Evolutionary conservation across 2,888 invertebrate species (phyloP), one percentile per base, ranked within the genome.

Genomic region (Eurois occulta): DNA sequence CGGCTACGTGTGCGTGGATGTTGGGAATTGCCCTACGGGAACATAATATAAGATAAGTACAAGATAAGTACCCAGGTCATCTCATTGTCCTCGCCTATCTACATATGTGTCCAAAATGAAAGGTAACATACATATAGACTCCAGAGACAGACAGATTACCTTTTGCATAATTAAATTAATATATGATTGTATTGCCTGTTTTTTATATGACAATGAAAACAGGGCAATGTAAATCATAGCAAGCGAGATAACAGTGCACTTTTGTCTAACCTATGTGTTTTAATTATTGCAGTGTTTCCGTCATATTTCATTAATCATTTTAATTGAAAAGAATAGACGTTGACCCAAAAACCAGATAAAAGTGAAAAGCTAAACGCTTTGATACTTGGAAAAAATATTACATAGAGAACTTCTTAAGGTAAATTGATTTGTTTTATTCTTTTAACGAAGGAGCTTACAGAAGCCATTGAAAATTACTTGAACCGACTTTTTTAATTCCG

Each of bases 401-500:
- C n/a, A 6, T 16, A 24, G 3, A 28, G 13, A 28, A 28, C 13
- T 58, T 58, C 5, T 71, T 52, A 32, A 21, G 32, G 38, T 1
- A 18, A 76, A 46, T 38, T 68, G 18, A 16, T 58, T 78, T 35
- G 7, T 69, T 60, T 68, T 35, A 28, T 48, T 58, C 5, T 60
- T 48, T 35, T 16, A 48, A 13, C 28, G n/a, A 41, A 48, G n/a
- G 1, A 80, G 58, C 43, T 70, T 32, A n/a, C 1, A 58, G 55
- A 72, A 80, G 55, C 28, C 55, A 41, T 13, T 58, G 21, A 80
- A 80, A 67, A n/a, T 65, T 41, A 48, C 8, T 16, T 55, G 24
- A 52, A 32, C 3, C 11, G 32, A 13, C n/a, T 58, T 21, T 70
- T 64, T 64, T 8, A 69, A 69, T 52, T 24, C 18, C 46, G 6